Conservation (phyloP, 2,113 vertebrate genomes). For the Pedetes capensis region DNA sequence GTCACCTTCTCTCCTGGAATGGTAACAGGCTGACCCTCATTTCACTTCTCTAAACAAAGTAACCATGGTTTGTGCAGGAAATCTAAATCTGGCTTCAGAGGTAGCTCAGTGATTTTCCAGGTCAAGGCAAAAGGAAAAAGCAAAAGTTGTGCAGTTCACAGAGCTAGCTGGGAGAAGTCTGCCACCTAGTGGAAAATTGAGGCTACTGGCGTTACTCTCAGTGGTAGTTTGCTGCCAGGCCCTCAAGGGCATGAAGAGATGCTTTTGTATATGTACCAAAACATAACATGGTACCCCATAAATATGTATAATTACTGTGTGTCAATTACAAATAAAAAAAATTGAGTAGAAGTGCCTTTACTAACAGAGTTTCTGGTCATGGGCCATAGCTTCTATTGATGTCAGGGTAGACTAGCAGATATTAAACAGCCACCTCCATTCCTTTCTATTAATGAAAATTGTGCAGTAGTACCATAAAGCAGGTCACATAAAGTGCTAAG, state of each 20-base stretch:
- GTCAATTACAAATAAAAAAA: not conserved
- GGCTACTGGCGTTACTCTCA: not conserved
- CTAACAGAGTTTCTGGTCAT: not conserved
- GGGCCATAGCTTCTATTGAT: not conserved
- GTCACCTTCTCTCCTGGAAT: constrained; percentile 23
- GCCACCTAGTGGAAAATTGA: constrained; percentile 65
- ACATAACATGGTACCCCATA: not conserved
- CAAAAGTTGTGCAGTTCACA: not conserved
- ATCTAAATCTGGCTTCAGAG: constrained; percentile 47
- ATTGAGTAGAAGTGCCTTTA: not conserved
- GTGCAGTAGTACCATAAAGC: not conserved
- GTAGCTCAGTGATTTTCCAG: constrained; percentile 68
- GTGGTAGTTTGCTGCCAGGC: no score
- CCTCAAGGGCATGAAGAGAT: rapidly evolving
- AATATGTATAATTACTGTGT: not conserved
- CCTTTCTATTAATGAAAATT: not conserved
- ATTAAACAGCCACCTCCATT: not conserved
- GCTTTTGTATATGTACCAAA: not conserved
- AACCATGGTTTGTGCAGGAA: constrained; percentile 39
- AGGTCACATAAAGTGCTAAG: not conserved
- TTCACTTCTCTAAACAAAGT: constrained; percentile 39
- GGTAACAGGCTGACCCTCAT: constrained; percentile 8
- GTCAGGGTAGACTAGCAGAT: not conserved
- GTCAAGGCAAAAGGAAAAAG: not conserved
- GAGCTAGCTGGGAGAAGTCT: constrained; percentile 45